Conservation (phyloP, 2,888 invertebrate genomes). For the Standfussiana lucernea region DNA sequence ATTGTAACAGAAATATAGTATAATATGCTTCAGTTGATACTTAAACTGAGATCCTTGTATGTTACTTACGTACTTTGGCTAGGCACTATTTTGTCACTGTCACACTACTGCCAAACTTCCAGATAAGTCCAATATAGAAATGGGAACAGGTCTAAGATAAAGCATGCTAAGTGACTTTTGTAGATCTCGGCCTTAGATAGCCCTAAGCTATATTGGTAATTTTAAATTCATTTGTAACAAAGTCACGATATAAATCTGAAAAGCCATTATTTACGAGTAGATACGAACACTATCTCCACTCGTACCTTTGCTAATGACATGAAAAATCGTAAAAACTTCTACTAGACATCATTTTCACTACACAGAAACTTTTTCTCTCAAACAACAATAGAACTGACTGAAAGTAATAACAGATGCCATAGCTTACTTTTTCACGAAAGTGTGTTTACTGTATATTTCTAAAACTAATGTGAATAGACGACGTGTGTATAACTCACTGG, state of each 20-base stretch:
- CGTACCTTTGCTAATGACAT: constrained; percentile 46
- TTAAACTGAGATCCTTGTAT: no score
- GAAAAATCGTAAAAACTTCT: constrained; percentile 53
- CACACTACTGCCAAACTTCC: not conserved
- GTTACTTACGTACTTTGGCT: not conserved
- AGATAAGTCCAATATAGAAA: not conserved
- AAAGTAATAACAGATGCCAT: constrained; percentile 67
- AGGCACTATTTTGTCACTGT: not conserved
- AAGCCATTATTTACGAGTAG: constrained; percentile 34
- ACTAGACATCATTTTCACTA: constrained; percentile 46
- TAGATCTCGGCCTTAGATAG: not conserved
- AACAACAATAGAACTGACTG: constrained; percentile 45
- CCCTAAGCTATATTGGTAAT: constrained; percentile 15
- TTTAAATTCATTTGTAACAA: constrained; percentile 36
- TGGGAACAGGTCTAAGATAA: not conserved
- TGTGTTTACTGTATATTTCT: constrained; percentile 83
- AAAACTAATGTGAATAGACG: constrained; percentile 87
- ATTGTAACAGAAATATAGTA: not conserved
- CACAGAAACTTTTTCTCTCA: constrained; percentile 36
- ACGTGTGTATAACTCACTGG: constrained; percentile 82
- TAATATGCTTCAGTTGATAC: not conserved
- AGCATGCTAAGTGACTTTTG: not conserved
- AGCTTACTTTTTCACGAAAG: constrained; percentile 67
- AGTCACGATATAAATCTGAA: constrained; percentile 34
- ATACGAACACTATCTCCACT: constrained; percentile 18